phyloP scores from a whole-genome alignment of 2,797 vertebrate species.

The Sternotherus odoratus region DNA sequence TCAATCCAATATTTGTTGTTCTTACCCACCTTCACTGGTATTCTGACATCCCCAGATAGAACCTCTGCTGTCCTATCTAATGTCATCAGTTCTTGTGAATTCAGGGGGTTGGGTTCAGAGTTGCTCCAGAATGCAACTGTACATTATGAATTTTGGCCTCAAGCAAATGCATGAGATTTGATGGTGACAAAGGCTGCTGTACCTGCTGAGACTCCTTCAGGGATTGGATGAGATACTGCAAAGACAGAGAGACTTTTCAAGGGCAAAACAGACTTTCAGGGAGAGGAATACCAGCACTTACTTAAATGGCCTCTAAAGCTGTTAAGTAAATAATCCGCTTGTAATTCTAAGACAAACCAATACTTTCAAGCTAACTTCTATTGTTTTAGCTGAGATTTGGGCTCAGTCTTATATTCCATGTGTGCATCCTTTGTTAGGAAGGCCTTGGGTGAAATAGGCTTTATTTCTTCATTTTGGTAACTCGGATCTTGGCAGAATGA shows the following conservation, averaged over 20 bases:
- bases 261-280: neutral
- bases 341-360: neutral
- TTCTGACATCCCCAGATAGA: neutral
- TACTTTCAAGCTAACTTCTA: neutral
- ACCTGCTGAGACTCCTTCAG: neutral
- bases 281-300: neutral
- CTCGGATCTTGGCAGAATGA: neutral
- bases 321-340: neutral
- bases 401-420: neutral
- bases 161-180: neutral
- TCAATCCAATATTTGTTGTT: neutral
- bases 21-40: neutral
- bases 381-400: neutral
- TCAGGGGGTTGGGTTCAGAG: neutral
- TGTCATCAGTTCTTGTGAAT: neutral
- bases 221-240: neutral
- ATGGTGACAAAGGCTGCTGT: neutral
- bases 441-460: neutral
- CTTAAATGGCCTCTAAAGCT: neutral
- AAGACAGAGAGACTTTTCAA: neutral
- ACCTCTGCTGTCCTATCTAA: neutral
- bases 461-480: neutral
- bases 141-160: neutral
- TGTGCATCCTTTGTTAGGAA: neutral
- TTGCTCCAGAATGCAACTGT: neutral